Percentiles rank a stretch among this genome's conserved stretches.
Evolutionary conservation across 2,113 vertebrate genomes (phyloP).

Genomic region (Mohoua ochrocephala): DNA sequence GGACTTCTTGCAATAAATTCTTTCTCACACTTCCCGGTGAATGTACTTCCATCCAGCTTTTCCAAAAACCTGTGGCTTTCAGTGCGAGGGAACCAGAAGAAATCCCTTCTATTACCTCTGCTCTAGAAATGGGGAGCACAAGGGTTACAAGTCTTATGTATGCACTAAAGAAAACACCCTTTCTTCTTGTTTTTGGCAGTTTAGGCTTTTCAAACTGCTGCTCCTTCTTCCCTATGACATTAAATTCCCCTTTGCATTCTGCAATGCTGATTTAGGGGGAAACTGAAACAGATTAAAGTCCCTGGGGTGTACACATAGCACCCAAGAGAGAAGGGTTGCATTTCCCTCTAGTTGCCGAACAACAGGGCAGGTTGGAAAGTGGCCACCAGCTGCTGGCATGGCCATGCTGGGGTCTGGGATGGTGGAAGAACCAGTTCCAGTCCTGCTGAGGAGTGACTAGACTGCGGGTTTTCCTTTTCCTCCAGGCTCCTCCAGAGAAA

Average conservation of each 20-base stretch:
- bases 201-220: neutral
- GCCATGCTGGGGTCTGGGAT: neutral
- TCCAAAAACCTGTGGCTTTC: neutral
- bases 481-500: neutral
- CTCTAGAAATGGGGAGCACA: neutral
- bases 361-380: neutral
- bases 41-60: neutral
- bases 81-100: neutral
- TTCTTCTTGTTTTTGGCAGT: neutral
- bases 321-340: neutral
- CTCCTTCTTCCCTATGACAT: neutral
- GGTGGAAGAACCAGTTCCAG: neutral
- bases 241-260: neutral
- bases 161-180: neutral
- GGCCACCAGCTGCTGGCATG: neutral
- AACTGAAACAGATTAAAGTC: neutral
- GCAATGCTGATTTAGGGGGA: neutral
- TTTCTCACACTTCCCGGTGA: neutral
- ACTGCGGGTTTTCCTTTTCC: neutral
- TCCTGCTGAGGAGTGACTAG: neutral
- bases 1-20: neutral
- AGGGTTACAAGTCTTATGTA: neutral
- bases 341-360: neutral
- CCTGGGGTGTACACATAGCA: neutral
- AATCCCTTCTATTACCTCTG: neutral